Percentiles rank a stretch among this genome's conserved stretches.
Conservation (phyloP, 2,113 vertebrate genomes). For the Tringa solitaria region DNA sequence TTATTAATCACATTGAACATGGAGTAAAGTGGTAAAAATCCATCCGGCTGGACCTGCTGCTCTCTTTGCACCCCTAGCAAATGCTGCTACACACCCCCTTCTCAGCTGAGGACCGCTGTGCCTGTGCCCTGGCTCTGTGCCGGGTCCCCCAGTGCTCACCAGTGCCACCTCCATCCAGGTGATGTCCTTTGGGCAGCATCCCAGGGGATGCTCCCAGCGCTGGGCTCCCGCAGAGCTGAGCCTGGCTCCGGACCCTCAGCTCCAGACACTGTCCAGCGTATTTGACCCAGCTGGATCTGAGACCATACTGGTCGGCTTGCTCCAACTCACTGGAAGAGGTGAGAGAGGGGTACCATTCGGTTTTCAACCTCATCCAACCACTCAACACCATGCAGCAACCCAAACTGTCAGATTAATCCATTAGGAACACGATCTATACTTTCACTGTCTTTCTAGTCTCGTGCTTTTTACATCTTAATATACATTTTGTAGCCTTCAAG, state of each 20-base stretch:
- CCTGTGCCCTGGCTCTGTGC: background rate
- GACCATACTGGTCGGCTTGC: no score
- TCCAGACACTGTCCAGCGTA: accelerated
- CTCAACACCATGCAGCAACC: background rate
- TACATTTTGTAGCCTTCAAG: background rate
- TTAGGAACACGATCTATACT: accelerated
- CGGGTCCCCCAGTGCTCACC: background rate
- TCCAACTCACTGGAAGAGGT: accelerated
- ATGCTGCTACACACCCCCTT: background rate
- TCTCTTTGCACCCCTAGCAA: background rate
- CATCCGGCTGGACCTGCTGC: background rate
- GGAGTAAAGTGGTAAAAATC: background rate
- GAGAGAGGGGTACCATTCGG: background rate
- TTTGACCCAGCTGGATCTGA: background rate
- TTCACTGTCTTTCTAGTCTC: background rate
- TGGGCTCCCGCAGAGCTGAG: background rate
- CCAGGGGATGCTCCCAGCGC: background rate
- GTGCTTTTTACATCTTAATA: background rate
- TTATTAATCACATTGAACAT: background rate
- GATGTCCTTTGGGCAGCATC: background rate
- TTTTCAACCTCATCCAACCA: background rate
- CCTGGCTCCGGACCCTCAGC: background rate
- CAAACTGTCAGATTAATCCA: background rate
- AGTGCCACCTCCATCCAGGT: background rate
- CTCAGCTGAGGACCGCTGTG: accelerated